Percentiles rank a stretch among this genome's conserved stretches.
phyloP scores from a whole-genome alignment of 2,113 vertebrate genomes.

The Choloepus hoffmanni region DNA sequence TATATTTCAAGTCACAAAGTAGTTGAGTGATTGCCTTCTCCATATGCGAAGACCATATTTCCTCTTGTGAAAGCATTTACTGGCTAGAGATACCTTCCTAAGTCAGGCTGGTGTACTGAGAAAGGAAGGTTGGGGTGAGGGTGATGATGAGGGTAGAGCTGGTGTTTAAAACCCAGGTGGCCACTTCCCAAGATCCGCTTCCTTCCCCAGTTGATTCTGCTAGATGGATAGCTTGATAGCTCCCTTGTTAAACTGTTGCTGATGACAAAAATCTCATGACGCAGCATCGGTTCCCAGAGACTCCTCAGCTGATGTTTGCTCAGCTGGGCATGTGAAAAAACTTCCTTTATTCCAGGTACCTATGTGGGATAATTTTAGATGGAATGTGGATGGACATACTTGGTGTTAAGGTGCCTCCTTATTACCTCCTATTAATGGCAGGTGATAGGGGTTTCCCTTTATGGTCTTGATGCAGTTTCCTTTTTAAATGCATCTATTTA shows the following conservation, averaged over 20 bases:
- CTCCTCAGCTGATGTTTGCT: not conserved
- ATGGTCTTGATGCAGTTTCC: not conserved
- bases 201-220: not conserved
- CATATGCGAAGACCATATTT: not conserved
- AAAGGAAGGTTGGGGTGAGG: not conserved
- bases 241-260: not conserved
- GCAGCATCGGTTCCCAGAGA: not conserved
- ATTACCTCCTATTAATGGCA: not conserved
- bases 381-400: not conserved
- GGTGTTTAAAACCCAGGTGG: not conserved
- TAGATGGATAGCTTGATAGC: not conserved
- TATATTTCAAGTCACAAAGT: not conserved
- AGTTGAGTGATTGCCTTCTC: not conserved
- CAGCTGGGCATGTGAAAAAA: not conserved
- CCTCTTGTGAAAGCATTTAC: not conserved
- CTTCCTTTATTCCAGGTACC: not conserved
- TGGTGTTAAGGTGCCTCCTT: not conserved
- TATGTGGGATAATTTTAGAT: not conserved
- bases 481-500: constrained; percentile 1
- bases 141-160: not conserved
- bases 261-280: not conserved
- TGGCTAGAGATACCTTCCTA: not conserved
- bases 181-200: not conserved
- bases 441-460: not conserved
- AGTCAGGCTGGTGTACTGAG: not conserved